Evolutionary conservation across 2,888 invertebrate species (phyloP).

Genomic region (Litoditis marina): DNA sequence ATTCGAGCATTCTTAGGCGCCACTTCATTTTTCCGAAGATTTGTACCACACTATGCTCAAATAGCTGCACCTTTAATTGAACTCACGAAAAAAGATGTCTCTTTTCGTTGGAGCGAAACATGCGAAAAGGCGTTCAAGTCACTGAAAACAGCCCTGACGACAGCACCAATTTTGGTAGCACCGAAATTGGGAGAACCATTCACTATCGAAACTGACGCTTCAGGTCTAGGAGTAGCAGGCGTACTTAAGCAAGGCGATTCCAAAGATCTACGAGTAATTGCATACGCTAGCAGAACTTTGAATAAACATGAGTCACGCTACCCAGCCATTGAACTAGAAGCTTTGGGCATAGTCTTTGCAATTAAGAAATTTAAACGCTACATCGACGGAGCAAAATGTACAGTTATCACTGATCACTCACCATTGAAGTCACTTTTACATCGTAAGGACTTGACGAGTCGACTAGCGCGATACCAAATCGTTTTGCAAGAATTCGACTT

Average conservation of each 20-base stretch:
- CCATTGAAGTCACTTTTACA: too few relatives aligned
- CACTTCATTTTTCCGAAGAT: slow-evolving; percentile 17
- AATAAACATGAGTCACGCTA: slow-evolving; percentile 4
- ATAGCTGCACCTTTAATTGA: slow-evolving; percentile 17
- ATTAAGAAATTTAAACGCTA: slow-evolving; percentile 4
- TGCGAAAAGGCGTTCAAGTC: slow-evolving; percentile 13
- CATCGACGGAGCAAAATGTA: slow-evolving; percentile 1
- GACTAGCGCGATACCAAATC: too few relatives aligned
- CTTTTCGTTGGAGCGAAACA: slow-evolving; percentile 17
- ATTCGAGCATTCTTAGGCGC: slow-evolving; percentile 24
- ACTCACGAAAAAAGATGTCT: slow-evolving; percentile 13
- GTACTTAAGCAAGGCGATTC: slow-evolving; percentile 1
- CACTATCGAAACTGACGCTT: slow-evolving; percentile 12
- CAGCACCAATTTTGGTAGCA: slow-evolving; percentile 8
- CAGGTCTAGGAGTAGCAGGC: background rate
- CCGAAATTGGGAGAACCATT: slow-evolving; percentile 9
- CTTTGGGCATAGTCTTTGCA: slow-evolving; percentile 2
- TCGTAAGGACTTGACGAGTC: too few relatives aligned
- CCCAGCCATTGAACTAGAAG: slow-evolving; percentile 8
- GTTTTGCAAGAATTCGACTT: too few relatives aligned
- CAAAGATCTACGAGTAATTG: slow-evolving; percentile 3
- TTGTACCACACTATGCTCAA: slow-evolving; percentile 19
- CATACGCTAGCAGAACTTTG: slow-evolving; percentile 2
- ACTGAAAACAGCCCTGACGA: slow-evolving; percentile 1
- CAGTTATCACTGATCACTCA: slow-evolving; percentile 3